These are phyloP conservation scores for Tipula unca DNA, from an alignment of 2,888 invertebrate species.

Conservation along the genomic window DNA sequence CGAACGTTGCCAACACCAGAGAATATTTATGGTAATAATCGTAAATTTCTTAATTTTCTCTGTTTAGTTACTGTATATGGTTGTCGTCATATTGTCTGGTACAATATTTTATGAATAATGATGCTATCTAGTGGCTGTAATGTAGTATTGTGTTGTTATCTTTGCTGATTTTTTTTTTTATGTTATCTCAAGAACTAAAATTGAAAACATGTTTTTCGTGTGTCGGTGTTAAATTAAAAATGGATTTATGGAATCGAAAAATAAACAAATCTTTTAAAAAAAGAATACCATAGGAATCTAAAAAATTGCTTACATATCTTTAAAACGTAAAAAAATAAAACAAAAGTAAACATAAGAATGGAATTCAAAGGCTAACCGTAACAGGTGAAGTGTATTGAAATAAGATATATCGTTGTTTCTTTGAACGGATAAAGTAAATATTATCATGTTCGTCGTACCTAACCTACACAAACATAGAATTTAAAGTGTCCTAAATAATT, in stretches of 20 bases:
- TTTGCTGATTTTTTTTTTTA: neutral
- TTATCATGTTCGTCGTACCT: neutral
- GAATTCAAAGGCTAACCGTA: neutral
- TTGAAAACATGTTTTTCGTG: neutral
- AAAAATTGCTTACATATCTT: neutral
- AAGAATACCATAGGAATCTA: neutral
- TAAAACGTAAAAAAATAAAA: neutral
- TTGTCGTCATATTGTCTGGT: neutral
- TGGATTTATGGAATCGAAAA: neutral
- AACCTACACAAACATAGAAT: neutral
- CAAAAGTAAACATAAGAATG: neutral
- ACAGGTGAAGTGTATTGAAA: neutral
- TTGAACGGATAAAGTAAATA: neutral
- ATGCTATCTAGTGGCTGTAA: neutral
- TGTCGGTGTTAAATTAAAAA: neutral
- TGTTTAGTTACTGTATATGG: slow-evolving; percentile 2
- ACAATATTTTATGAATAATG: neutral
- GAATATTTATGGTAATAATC: neutral
- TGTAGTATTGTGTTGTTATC: neutral
- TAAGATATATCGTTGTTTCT: neutral
- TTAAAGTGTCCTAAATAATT: neutral
- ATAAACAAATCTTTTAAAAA: neutral
- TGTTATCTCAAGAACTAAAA: neutral
- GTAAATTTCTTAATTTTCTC: neutral
- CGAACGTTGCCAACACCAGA: neutral